Conservation (phyloP, 2,797 vertebrate species). For the Decapterus maruadsi region DNA sequence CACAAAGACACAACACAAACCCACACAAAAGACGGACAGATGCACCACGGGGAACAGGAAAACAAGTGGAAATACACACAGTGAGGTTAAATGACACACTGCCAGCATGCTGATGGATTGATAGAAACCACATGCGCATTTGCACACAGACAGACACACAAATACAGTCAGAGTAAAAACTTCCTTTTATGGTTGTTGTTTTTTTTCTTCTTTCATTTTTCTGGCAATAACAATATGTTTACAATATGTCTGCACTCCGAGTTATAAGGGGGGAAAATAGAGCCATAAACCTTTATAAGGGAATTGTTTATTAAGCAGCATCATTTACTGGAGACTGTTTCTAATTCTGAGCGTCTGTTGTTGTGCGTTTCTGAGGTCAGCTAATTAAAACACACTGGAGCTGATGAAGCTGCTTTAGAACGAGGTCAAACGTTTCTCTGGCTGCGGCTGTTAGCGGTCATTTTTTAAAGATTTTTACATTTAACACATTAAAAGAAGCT, state of each 20-base stretch:
- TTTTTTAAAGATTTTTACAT: neutral
- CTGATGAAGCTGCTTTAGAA: neutral
- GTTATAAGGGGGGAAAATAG: neutral
- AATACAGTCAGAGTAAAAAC: neutral
- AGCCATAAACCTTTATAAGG: neutral
- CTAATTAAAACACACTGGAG: neutral
- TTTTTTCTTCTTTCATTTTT: neutral
- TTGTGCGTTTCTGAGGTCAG: neutral
- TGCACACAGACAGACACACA: neutral
- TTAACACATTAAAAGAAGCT: neutral
- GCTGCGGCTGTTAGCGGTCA: neutral
- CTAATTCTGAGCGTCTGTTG: neutral
- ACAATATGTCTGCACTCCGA: neutral
- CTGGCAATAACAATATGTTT: no score
- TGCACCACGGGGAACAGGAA: neutral
- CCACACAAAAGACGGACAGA: conserved; percentile 2
- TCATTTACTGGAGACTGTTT: neutral
- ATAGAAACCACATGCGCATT: neutral
- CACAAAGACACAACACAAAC: neutral
- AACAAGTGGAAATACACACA: neutral
- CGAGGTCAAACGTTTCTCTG: neutral
- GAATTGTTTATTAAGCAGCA: neutral
- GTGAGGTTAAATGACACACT: neutral
- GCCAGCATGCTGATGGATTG: neutral
- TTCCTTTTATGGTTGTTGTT: neutral